Conservation (phyloP, 2,888 invertebrate species). For the Hybos culiciformis region DNA sequence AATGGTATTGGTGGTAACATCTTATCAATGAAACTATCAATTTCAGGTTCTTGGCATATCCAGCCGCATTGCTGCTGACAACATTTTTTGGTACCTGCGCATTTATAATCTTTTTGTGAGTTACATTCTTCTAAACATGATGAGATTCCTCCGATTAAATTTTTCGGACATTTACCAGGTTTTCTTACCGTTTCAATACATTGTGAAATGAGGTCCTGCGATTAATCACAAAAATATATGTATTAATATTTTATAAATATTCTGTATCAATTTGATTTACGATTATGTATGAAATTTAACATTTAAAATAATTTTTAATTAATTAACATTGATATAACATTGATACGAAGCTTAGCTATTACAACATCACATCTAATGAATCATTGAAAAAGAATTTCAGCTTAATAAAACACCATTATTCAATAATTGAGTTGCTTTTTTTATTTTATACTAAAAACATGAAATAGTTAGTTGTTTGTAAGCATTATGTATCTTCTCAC, state of each 20-base stretch:
- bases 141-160: background rate
- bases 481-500: too few species aligned
- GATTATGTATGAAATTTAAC: too few species aligned
- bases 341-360: too few species aligned
- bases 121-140: background rate
- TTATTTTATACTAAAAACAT: too few species aligned
- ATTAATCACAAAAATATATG: background rate
- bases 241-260: background rate
- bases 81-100: constrained; percentile 53
- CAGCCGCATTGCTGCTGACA: constrained; percentile 52
- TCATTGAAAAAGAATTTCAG: too few species aligned
- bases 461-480: too few species aligned
- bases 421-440: too few species aligned
- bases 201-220: background rate
- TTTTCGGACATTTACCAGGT: background rate
- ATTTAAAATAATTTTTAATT: too few species aligned
- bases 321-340: too few species aligned
- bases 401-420: too few species aligned
- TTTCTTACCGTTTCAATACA: background rate
- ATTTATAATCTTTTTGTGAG: constrained; percentile 47
- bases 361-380: too few species aligned
- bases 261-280: too few species aligned
- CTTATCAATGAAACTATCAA: constrained; percentile 26
- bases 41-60: constrained; percentile 47
- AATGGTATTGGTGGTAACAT: constrained; percentile 50